Base-by-base conservation (phyloP, 2,113 vertebrate genomes). In the Mixornis gularis region DNA sequence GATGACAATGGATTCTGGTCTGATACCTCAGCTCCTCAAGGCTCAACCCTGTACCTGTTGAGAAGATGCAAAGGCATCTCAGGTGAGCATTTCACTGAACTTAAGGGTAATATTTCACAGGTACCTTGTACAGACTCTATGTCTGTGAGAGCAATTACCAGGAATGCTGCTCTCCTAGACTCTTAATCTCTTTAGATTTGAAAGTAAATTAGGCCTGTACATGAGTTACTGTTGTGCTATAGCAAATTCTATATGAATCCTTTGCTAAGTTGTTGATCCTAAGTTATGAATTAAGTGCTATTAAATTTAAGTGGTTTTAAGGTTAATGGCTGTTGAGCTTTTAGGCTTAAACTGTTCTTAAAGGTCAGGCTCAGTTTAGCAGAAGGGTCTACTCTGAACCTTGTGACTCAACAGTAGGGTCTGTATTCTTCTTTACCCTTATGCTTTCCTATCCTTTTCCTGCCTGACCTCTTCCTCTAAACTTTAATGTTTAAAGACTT, bases 1-100 rank as follows among this genome's bases (percentile, higher is more conserved):
- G 5, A 73, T 10, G 1, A 9, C 0, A 0, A 19, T 16, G 16
- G 27, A 40, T 40, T 3, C 27, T 17, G 44, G 19, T 8, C 52
- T 66, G 18, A 38, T n/a, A 17, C 3, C 16, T 32, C 24, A n/a
- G 6, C 10, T 52, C 13, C 17, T 26, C 2, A 1, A 73, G 38
- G 20, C 24, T 81, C 38, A 46, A 10, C n/a, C 10, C 44, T 52
- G 14, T 13, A 12, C 52, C n/a, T 17, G 9, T 10, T 59, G 69
- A 74, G 40, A 60, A 60, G 53, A 46, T 34, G 17, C 5, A 66
- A 74, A 74, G 46, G 11, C 40, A 46, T 34, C 60, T 52, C 46
- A 74, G 66, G 12, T 27, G 32, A 79, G 17, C 8, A 46, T 12
- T 53, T 59, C 14, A 13, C 40, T 60, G 34, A 60, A 60, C 40